phyloP scores from a whole-genome alignment of 2,888 invertebrate genomes.

The Nomada lathburiana region DNA sequence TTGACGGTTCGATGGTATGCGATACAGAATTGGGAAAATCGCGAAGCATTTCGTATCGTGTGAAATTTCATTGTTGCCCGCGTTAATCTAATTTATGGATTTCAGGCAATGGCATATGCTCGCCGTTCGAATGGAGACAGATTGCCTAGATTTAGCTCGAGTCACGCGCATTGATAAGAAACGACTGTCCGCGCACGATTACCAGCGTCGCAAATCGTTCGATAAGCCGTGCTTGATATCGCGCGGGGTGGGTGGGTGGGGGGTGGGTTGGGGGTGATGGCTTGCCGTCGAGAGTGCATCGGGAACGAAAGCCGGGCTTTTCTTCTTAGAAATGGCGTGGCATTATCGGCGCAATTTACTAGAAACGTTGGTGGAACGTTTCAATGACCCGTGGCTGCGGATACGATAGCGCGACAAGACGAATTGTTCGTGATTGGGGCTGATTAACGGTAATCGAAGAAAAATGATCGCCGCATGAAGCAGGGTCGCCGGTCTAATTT shows the following conservation, averaged over 20 bases:
- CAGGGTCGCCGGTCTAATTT: constrained; percentile 41
- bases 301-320: constrained; percentile 24
- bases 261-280: too few relatives aligned
- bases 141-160: background rate
- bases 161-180: constrained; percentile 28
- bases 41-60: too few relatives aligned
- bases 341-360: constrained; percentile 46
- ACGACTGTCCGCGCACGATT: constrained; percentile 4
- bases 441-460: constrained; percentile 43
- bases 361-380: constrained; percentile 12
- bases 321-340: background rate
- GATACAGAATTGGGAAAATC: too few relatives aligned
- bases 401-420: constrained; percentile 11
- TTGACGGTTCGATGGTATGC: too few relatives aligned
- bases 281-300: background rate
- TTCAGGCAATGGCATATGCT: too few relatives aligned
- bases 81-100: too few relatives aligned
- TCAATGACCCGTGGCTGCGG: constrained; percentile 40
- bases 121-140: too few relatives aligned
- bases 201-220: constrained; percentile 14
- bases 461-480: constrained; percentile 11
- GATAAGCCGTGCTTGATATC: constrained; percentile 19
- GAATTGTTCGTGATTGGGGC: constrained; percentile 8
- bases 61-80: too few relatives aligned
- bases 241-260: too few relatives aligned